phyloP scores from a whole-genome alignment of 2,797 vertebrate species.

The Psittacula echo region DNA sequence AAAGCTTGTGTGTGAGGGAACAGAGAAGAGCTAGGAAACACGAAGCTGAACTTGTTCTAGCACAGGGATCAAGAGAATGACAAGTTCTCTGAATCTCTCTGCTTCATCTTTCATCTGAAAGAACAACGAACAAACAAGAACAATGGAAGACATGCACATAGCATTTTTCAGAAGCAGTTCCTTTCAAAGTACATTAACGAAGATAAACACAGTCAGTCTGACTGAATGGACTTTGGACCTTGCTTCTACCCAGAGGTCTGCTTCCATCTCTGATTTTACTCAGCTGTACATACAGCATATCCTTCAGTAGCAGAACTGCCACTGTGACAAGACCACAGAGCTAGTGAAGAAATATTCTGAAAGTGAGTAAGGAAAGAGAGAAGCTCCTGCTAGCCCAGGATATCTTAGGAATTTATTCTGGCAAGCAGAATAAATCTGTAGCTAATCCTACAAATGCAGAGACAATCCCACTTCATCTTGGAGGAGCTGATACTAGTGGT shows the following conservation, averaged over 20 bases:
- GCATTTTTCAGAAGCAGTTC: neutral
- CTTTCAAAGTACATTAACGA: neutral
- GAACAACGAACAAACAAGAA: neutral
- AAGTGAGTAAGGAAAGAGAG: neutral
- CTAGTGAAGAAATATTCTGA: neutral
- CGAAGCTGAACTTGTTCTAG: neutral
- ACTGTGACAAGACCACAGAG: neutral
- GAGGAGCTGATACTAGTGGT: neutral
- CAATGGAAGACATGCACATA: fast-evolving
- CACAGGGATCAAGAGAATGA: neutral
- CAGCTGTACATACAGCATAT: neutral
- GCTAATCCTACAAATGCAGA: neutral
- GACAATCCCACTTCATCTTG: neutral
- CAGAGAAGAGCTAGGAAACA: neutral
- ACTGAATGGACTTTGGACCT: conserved; percentile 13
- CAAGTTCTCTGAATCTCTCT: neutral
- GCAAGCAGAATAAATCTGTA: neutral
- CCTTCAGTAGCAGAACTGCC: neutral
- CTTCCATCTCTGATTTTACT: neutral
- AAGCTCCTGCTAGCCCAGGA: neutral
- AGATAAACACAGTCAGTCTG: neutral
- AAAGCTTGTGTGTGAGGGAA: neutral
- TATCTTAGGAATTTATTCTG: neutral
- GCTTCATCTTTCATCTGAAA: neutral
- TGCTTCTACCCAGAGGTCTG: neutral